These are phyloP conservation scores for Prietella phreatophila DNA, from an alignment of 2,113 vertebrate species.

Conservation along the genomic window DNA sequence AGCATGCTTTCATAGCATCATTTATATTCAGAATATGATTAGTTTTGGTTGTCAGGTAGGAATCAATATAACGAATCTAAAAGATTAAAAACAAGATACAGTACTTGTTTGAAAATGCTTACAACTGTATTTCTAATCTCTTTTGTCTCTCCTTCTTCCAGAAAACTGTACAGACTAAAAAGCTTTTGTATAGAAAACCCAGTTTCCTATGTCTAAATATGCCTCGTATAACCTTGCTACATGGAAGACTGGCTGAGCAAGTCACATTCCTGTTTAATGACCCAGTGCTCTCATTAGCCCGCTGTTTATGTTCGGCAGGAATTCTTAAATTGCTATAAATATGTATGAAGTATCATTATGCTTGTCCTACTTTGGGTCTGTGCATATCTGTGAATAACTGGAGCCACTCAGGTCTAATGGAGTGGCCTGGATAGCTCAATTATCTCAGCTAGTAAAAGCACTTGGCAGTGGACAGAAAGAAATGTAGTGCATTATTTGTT, in stretches of 20 bases:
- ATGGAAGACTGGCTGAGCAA: constrained; percentile 50
- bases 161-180: background rate
- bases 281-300: constrained; percentile 54
- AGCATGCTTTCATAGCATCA: background rate
- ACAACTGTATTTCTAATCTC: background rate
- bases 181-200: background rate
- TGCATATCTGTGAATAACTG: constrained; percentile 20
- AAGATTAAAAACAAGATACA: constrained; percentile 13
- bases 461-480: background rate
- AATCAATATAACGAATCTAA: background rate
- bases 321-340: constrained; percentile 57
- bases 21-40: constrained; percentile 29
- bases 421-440: constrained; percentile 17
- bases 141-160: background rate
- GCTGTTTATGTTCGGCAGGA: constrained; percentile 58
- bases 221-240: constrained; percentile 37
- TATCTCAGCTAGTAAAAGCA: constrained; percentile 5
- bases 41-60: constrained; percentile 12
- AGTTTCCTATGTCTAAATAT: constrained; percentile 11
- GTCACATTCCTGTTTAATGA: constrained; percentile 38
- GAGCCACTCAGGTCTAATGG: constrained; percentile 15
- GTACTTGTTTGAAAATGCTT: constrained; percentile 14
- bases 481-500: background rate
- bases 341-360: constrained; percentile 53
- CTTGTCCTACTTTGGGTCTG: constrained; percentile 33